A percentile compares a stretch with the other conserved stretches of the same genome.
phyloP scores from a whole-genome alignment of 2,888 invertebrate genomes.

The Pachliopta kotzebuea region DNA sequence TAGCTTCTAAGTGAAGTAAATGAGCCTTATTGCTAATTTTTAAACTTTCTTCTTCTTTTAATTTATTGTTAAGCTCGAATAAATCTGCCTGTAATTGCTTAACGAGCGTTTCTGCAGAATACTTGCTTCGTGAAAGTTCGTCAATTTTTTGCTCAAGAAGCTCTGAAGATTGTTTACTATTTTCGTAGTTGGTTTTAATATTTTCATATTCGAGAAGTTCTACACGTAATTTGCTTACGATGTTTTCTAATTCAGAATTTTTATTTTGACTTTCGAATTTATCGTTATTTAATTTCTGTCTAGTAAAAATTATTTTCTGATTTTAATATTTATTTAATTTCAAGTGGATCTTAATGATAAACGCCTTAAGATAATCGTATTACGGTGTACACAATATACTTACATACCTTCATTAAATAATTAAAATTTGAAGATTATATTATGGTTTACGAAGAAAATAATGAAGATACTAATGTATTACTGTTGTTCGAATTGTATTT shows the following conservation, averaged over 20 bases:
- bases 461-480: no score
- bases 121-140: conserved; percentile 40
- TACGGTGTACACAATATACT: no score
- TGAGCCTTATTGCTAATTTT: conserved; percentile 38
- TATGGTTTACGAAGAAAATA: no score
- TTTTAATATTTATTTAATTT: not conserved
- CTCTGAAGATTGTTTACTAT: conserved; percentile 40
- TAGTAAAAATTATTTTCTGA: conserved; percentile 30
- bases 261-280: conserved; percentile 47
- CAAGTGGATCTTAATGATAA: no score
- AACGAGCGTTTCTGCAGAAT: conserved; percentile 33
- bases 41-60: conserved; percentile 40
- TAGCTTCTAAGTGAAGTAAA: conserved; percentile 38
- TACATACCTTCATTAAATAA: no score
- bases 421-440: no score
- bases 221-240: conserved; percentile 43
- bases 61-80: conserved; percentile 34
- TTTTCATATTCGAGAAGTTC: conserved; percentile 45
- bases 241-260: conserved; percentile 51
- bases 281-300: conserved; percentile 46
- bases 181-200: conserved; percentile 41
- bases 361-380: no score
- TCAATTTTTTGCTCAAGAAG: conserved; percentile 42
- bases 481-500: no score
- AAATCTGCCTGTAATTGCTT: conserved; percentile 39